Percentiles rank a stretch among this genome's conserved stretches.
Evolutionary conservation across 2,113 vertebrate species (phyloP).

Genomic region (Psephotus haematonotus): DNA sequence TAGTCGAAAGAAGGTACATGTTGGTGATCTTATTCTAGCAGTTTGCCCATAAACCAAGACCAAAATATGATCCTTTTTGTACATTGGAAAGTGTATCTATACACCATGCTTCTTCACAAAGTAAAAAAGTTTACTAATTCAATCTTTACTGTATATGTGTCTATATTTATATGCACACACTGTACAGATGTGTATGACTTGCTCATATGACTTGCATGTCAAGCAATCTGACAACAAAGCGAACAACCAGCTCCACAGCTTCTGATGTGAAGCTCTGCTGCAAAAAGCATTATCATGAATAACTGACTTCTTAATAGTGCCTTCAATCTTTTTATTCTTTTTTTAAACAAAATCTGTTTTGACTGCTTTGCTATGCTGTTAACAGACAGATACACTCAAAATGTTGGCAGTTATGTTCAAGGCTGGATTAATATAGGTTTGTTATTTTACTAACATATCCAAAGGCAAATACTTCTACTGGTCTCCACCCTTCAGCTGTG

Average conservation of each 20-base stretch:
- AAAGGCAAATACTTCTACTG: conserved; percentile 56
- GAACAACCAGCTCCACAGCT: neutral
- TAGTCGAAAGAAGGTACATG: neutral
- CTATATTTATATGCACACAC: accelerated
- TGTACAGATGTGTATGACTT: neutral
- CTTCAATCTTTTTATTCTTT: conserved; percentile 52
- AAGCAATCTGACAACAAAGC: neutral
- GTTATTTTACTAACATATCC: conserved; percentile 54
- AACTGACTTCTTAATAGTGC: conserved; percentile 21
- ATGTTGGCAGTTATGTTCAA: conserved; percentile 47
- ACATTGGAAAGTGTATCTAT: neutral
- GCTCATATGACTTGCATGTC: neutral
- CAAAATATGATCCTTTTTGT: neutral
- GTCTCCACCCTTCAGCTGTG: conserved; percentile 53
- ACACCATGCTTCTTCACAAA: neutral
- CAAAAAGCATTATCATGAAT: conserved; percentile 13
- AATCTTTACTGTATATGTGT: neutral
- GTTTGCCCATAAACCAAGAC: neutral
- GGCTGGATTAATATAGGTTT: conserved; percentile 54
- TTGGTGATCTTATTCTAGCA: neutral
- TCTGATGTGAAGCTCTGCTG: neutral
- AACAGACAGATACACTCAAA: conserved; percentile 50
- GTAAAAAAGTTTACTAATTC: neutral
- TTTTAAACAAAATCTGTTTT: conserved; percentile 48
- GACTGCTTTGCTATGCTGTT: conserved; percentile 30